Conservation (phyloP, 2,113 vertebrate species). For the Corythaixoides concolor region DNA sequence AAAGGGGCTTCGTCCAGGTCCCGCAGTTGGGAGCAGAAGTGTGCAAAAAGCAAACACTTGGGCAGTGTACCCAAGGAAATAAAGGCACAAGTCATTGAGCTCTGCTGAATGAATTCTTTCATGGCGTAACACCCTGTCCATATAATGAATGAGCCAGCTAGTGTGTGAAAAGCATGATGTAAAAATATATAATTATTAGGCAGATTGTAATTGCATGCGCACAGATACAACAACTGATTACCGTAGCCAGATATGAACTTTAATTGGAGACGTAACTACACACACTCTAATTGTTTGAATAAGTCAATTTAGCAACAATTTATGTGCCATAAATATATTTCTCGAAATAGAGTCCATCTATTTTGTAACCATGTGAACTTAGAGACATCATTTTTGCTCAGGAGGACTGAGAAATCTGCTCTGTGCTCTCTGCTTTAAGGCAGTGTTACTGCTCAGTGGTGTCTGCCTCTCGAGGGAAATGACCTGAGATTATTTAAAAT, state of each 20-base stretch:
- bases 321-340: slow-evolving; percentile 77
- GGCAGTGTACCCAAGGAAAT: slow-evolving; percentile 1
- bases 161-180: slow-evolving; percentile 59
- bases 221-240: slow-evolving; percentile 78
- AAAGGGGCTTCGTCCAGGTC: slow-evolving; percentile 30
- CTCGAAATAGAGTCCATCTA: slow-evolving; percentile 71
- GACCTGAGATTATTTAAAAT: slow-evolving; percentile 66
- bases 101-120: neutral
- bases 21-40: slow-evolving; percentile 69
- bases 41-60: slow-evolving; percentile 71
- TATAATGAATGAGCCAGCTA: slow-evolving; percentile 42
- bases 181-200: slow-evolving; percentile 78
- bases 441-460: neutral
- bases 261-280: slow-evolving; percentile 88
- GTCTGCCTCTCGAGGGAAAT: slow-evolving; percentile 70
- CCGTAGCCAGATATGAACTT: slow-evolving; percentile 81
- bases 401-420: neutral
- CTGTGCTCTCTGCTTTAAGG: neutral
- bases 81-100: slow-evolving; percentile 18
- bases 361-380: slow-evolving; percentile 80
- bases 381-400: slow-evolving; percentile 2
- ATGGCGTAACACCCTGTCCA: neutral
- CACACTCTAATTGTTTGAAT: slow-evolving; percentile 88
- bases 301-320: slow-evolving; percentile 87
- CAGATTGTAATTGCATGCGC: slow-evolving; percentile 83